Evolutionary conservation across 2,113 vertebrate genomes (phyloP), one percentile per base, ranked within the genome.

Genomic region (Barbus barbus): DNA sequence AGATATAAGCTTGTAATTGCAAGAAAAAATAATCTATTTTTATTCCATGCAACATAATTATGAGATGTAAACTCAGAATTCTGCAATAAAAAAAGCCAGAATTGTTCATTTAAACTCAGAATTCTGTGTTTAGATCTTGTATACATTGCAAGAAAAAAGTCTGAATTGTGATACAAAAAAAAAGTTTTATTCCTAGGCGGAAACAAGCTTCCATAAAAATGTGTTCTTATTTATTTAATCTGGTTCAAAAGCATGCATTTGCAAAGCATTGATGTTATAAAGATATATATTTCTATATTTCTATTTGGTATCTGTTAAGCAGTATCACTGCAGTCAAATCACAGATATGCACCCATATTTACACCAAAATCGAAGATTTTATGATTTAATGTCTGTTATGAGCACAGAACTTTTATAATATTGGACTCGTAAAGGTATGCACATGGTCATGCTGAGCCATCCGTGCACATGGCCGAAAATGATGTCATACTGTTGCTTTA

Each of bases 291-390:
- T 71, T 44, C 44, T 41, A 38, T 41, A 22, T 31, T 69, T 69
- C 16, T 61, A 31, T 56, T 60, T 63, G 28, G n/a, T 79, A 82
- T 65, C 41, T 79, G n/a, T n/a, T n/a, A n/a, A n/a, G n/a, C n/a
- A 65, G 51, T 41, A 9, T 41, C 38, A 41, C 38, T 41, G 38
- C 9, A 41, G 38, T 24, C 28, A 53, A 78, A 84, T 41, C 58
- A 60, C 2, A 74, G 51, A 71, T 73, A 82, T 82, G 83, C 86
- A 87, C 77, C 31, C 71, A 81, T 63, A 72, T 82, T 61, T 28
- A 77, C 28, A 46, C 31, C 38, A 46, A 51, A 84, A 16, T 56
- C n/a, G 22, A 44, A 81, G 11, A 9, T 72, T 74, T 28, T 20
- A 22, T 51, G 26, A 65, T 20, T 83, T 63, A 7, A 28, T 72